Base-by-base conservation (phyloP, 1,140 invertebrate genomes). In the Drosophila sp. region DNA sequence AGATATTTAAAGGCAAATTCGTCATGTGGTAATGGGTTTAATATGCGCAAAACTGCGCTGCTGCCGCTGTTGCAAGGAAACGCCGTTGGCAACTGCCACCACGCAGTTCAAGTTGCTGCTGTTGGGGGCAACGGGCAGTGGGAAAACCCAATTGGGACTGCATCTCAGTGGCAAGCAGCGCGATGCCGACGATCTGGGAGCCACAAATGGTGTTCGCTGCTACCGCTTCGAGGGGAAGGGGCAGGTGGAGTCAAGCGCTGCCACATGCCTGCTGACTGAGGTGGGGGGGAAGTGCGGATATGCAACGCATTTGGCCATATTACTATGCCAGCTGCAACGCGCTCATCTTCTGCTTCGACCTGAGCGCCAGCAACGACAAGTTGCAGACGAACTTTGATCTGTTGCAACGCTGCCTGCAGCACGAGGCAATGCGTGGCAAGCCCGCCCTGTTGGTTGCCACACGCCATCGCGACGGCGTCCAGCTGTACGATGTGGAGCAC, bases 221-320 rank as follows among this genome's bases (percentile, higher is more conserved):
- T 91, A 61, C 54, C 54, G 70, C 7, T 5, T 53, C 25, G 13
- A 27, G 40, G n/a, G 40, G n/a, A 11, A 13, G 4, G 9, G 0
- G 0, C 16, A 0, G 16, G 41, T 18, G 14, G 14, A 16, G 6
- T 6, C 41, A 2, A 43, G 4, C 5, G 14, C n/a, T 14, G 36
- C n/a, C 18, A 46, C 45, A 18, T 27, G 29, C 21, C 11, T 50
- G 32, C 64, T 90, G 18, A 91, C 90, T 5, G 90, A 91, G 57
- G 78, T 91, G 7, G 90, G 90, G 6, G 6, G 90, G 90, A 41
- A 91, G 72, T 50, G 5, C 5, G 41, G 82, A 91, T 8, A 91
- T 91, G 82, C 90, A 90, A 51, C 89, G 80, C n/a, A 76, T 91
- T 1, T 91, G 90, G 90, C 72, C 62, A 8, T 82, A 90, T 25